A percentile compares a stretch with the other conserved stretches of the same genome.
These are phyloP conservation scores for Xanthia togata DNA, from an alignment of 2,888 invertebrate species.

Conservation along the genomic window DNA sequence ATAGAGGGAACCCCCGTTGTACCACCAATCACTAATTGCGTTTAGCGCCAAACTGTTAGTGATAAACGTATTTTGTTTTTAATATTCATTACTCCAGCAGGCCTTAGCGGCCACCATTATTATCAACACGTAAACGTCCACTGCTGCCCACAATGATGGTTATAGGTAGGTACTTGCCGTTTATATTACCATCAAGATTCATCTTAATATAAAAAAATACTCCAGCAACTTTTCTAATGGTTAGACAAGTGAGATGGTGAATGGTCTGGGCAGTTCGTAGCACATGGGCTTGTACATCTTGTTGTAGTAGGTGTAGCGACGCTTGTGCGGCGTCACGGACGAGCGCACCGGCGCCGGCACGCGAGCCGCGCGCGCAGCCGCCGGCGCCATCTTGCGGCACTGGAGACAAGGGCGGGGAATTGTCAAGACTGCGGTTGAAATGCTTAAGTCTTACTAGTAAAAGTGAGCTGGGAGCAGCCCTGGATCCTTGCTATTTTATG, in stretches of 20 bases:
- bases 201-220: background rate
- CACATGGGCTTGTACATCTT: conserved; percentile 85
- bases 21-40: too few relatives aligned
- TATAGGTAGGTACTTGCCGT: background rate
- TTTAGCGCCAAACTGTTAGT: too few relatives aligned
- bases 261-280: conserved; percentile 82
- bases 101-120: too few relatives aligned
- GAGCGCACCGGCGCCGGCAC: conserved; percentile 77
- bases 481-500: background rate
- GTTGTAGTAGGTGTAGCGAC: conserved; percentile 89
- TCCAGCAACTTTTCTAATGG: background rate
- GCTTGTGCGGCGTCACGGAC: conserved; percentile 83
- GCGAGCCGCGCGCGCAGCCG: conserved; percentile 45
- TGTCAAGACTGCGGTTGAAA: background rate
- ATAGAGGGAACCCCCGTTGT: too few relatives aligned
- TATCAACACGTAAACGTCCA: too few relatives aligned
- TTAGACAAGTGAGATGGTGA: conserved; percentile 82
- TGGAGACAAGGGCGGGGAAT: conserved; percentile 50
- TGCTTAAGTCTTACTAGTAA: background rate
- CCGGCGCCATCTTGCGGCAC: conserved; percentile 70
- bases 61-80: too few relatives aligned
- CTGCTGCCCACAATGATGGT: background rate
- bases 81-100: too few relatives aligned
- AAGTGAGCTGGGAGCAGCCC: background rate
- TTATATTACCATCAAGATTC: too few relatives aligned